Evolutionary conservation across 2,797 vertebrate species (phyloP).

Genomic region (Distichodus sexfasciatus): DNA sequence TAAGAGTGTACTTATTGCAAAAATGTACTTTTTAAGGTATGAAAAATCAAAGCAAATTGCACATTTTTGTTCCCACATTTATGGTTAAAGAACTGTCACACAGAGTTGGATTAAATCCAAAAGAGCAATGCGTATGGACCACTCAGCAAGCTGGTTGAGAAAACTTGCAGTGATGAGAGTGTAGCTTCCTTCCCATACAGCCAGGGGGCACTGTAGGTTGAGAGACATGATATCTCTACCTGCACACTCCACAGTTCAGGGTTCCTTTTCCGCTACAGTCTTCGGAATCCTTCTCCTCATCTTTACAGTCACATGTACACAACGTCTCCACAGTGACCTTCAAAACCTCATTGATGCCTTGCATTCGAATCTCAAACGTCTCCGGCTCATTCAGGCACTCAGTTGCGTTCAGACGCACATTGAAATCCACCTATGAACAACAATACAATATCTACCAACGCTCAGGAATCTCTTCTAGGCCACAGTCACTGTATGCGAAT

Average conservation of each 20-base stretch:
- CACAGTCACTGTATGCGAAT: too few species aligned
- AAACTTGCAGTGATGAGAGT: not conserved
- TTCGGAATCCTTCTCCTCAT: constrained; percentile 35
- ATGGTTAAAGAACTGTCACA: too few species aligned
- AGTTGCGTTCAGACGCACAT: constrained; percentile 61
- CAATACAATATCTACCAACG: not conserved
- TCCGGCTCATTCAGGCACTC: constrained; percentile 56
- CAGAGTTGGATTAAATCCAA: too few species aligned
- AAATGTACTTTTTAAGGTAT: too few species aligned
- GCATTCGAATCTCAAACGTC: constrained; percentile 61
- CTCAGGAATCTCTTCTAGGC: too few species aligned
- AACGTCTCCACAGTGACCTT: constrained; percentile 61
- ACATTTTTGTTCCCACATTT: too few species aligned
- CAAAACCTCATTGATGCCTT: constrained; percentile 73
- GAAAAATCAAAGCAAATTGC: not conserved
- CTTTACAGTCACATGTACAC: constrained; percentile 70
- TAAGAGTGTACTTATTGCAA: too few species aligned
- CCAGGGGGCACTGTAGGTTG: constrained; percentile 4
- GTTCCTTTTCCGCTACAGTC: constrained; percentile 66
- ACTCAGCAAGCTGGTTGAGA: not conserved
- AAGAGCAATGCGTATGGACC: too few species aligned
- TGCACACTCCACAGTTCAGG: constrained; percentile 74
- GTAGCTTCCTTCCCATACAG: not conserved
- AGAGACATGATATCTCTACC: constrained; percentile 43
- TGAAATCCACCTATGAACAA: constrained; percentile 68